Evolutionary conservation across 2,888 invertebrate species (phyloP).

Genomic region (Microdon myrmicae): DNA sequence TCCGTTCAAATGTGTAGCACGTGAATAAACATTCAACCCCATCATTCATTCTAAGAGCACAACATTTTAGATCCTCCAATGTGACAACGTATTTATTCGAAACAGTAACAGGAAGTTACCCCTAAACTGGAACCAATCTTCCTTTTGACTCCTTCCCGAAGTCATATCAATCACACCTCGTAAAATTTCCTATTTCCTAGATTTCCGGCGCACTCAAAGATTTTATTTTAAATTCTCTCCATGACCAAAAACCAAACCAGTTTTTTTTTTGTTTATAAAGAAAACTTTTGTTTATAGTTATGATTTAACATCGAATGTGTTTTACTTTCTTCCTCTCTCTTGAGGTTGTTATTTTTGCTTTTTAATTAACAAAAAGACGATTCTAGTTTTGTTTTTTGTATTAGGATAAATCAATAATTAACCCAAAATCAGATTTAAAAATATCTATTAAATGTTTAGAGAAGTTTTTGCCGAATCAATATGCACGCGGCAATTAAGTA

Average conservation of each 20-base stretch:
- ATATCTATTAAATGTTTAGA: too few relatives aligned
- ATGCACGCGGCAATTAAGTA: conserved; percentile 52
- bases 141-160: conserved; percentile 33
- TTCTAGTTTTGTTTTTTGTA: too few relatives aligned
- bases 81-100: conserved; percentile 42
- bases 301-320: conserved; percentile 1
- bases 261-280: conserved; percentile 11
- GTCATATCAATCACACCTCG: conserved; percentile 42
- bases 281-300: conserved; percentile 13
- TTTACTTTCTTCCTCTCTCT: background rate
- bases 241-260: conserved; percentile 19
- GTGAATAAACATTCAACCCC: conserved; percentile 1
- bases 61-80: too few relatives aligned
- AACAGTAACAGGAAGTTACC: conserved; percentile 41
- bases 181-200: conserved; percentile 38
- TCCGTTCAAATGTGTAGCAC: too few relatives aligned
- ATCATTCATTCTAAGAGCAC: too few relatives aligned
- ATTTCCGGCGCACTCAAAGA: conserved; percentile 34
- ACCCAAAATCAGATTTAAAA: background rate
- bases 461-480: conserved; percentile 20
- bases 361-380: conserved; percentile 5
- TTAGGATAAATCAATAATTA: too few relatives aligned
- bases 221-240: conserved; percentile 18
- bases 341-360: background rate
- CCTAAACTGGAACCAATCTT: conserved; percentile 16